A percentile compares a stretch with the other conserved stretches of the same genome.
These are phyloP conservation scores for Riptortus pedestris DNA, from an alignment of 1,140 invertebrate genomes.

Conservation along the genomic window DNA sequence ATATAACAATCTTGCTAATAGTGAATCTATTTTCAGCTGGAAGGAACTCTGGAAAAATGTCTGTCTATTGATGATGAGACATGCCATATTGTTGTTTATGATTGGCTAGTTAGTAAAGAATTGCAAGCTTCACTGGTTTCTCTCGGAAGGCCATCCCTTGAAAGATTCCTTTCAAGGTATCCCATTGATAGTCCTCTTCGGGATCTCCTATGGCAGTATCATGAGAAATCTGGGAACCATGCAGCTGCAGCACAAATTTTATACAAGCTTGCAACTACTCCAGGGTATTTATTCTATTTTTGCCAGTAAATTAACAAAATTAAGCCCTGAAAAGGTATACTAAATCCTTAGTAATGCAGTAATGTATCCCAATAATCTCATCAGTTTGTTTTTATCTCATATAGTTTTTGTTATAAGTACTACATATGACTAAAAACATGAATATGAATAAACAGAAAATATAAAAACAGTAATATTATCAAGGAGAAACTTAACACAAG, in stretches of 20 bases:
- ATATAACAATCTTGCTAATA: too few relatives aligned
- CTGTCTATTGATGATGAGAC: slow-evolving; percentile 57
- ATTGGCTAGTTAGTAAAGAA: slow-evolving; percentile 80
- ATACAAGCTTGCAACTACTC: slow-evolving; percentile 71
- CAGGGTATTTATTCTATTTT: slow-evolving; percentile 51
- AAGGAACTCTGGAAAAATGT: slow-evolving; percentile 27
- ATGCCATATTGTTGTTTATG: slow-evolving; percentile 81
- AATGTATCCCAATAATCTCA: too few relatives aligned
- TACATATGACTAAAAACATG: too few relatives aligned
- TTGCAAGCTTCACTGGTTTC: slow-evolving; percentile 65
- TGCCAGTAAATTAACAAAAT: neutral
- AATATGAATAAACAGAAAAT: too few relatives aligned
- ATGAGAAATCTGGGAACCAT: slow-evolving; percentile 86
- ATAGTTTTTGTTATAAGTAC: too few relatives aligned
- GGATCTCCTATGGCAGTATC: slow-evolving; percentile 91
- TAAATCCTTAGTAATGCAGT: neutral
- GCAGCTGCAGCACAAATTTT: slow-evolving; percentile 85
- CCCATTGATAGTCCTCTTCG: slow-evolving; percentile 27
- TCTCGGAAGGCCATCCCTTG: slow-evolving; percentile 63
- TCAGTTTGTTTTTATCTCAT: too few relatives aligned
- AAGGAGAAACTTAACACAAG: too few relatives aligned
- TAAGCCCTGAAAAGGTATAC: too few relatives aligned
- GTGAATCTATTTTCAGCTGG: too few relatives aligned
- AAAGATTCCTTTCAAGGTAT: slow-evolving; percentile 31
- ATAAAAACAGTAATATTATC: too few relatives aligned